phyloP scores from a whole-genome alignment of 37 sponge, comb jelly and placozoan genomes.

The Tethya wilhelma region DNA sequence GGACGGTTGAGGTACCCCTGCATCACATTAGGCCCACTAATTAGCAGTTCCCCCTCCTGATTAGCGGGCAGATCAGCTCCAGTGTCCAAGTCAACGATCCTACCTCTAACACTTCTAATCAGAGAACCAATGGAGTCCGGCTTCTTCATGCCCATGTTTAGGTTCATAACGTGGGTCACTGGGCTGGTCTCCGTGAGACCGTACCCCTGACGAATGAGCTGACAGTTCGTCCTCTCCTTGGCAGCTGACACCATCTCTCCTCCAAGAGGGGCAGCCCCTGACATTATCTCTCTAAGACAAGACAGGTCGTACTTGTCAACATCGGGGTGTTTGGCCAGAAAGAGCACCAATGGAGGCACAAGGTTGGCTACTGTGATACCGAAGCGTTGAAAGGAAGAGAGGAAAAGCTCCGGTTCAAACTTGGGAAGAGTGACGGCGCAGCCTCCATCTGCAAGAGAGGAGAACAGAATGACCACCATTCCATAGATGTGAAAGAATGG shows the following conservation, averaged over 20 bases:
- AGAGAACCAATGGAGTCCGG: conserved; percentile 68
- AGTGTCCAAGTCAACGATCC: conserved; percentile 66
- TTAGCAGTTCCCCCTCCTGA: conserved; percentile 74
- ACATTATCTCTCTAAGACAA: conserved; percentile 42
- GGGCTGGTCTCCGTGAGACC: conserved; percentile 89
- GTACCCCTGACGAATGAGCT: conserved; percentile 69
- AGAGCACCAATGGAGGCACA: conserved; percentile 84
- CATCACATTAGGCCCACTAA: conserved; percentile 88
- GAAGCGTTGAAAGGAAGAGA: conserved; percentile 56
- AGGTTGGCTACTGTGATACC: conserved; percentile 44
- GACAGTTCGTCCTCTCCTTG: conserved; percentile 33
- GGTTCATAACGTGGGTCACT: conserved; percentile 53
- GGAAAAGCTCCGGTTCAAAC: conserved; percentile 78
- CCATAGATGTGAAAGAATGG: conserved; percentile 92
- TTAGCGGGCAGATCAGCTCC: conserved; percentile 32
- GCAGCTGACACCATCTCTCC: conserved; percentile 64
- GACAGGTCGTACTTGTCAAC: conserved; percentile 86
- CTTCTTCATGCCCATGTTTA: background rate
- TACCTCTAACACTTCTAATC: conserved; percentile 46
- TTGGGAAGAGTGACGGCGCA: conserved; percentile 63
- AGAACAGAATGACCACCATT: conserved; percentile 51
- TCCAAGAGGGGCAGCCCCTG: conserved; percentile 89
- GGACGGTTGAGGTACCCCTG: conserved; percentile 87
- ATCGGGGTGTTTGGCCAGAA: conserved; percentile 82
- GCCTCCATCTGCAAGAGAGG: conserved; percentile 52